Evolutionary conservation across 2,113 vertebrate species (phyloP), one percentile per base, ranked within the genome.

Genomic region (Oreocharis arfaki): DNA sequence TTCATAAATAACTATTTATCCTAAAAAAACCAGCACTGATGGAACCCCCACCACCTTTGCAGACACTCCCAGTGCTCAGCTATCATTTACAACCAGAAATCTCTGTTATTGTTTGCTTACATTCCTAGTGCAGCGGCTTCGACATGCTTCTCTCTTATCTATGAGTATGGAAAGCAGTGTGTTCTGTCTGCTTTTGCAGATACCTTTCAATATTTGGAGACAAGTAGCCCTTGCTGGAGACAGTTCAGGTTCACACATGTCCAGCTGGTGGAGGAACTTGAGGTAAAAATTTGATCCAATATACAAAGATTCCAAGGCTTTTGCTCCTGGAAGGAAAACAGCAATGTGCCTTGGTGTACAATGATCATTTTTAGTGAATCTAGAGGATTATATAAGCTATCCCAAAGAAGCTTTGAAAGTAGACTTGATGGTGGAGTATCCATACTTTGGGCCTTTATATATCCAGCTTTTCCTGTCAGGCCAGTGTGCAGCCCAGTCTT

Each of bases 401-500:
- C 23, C 20, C 39, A 16, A 77, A 41, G 75, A 85, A 73, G 17
- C 28, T 27, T 4, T 47, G 37, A 23, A 77, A 84, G 24, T 42
- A 50, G 74, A 16, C 1, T 4, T 1, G 3, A 6, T 24, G 26
- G 18, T 50, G 67, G 23, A 63, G 23, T 13, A 47, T 9, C 11
- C 6, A 20, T 24, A 37, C 2, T n/a, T 27, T 11, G 30, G 35
- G 16, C 44, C 23, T 56, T 50, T 3, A 18, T 11, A 8, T 6
- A 28, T 41, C 46, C 10, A 39, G 3, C n/a, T 61, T 59, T 21
- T 47, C 18, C 32, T 49, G 73, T 70, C 52, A 37, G 46, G 50
- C 57, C 24, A 7, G 4, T 0, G 1, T 10, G 50, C 47, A 81
- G 35, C 41, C 12, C 2, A 1, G 5, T 30, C 24, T 33, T 74